Base-by-base conservation (phyloP, 2,888 invertebrate species). In the Dimorphilus gyrociliatus region DNA sequence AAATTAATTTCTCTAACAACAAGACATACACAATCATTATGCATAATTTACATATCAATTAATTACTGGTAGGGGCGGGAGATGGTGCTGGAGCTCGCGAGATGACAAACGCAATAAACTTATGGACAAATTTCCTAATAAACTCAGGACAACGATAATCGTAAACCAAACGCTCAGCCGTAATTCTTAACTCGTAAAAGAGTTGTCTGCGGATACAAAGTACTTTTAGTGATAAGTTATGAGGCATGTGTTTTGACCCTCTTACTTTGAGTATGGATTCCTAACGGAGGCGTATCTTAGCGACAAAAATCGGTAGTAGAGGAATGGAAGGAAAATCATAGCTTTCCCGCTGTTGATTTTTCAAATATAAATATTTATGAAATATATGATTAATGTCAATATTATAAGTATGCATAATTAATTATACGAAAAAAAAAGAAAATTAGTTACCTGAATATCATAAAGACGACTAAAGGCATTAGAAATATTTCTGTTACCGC, bases 221-320 rank as follows among this genome's bases (percentile, higher is more conserved):
- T 5, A 27, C 10, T 8, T 6, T 12, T 10, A 21, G 21, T 21
- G n/a, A n/a, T n/a, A n/a, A n/a, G n/a, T n/a, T n/a, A n/a, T n/a
- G n/a, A n/a, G 7, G 6, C n/a, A 10, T 21, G 14, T 12, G 8
- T n/a, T 13, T 12, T 27, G 14, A 25, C n/a, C n/a, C 7, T 37
- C 40, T 60, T 77, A 85, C 56, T 86, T 76, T 32, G 86, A 86
- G 68, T 84, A 85, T 0, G 92, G 90, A 70, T 97, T 97, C 48
- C 97, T 76, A 34, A 85, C 74, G 4, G 94, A 94, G 37, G 79
- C 69, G 67, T 94, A 88, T 38, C 97, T 76, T 59, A 85, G 73
- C 37, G 77, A 74, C 50, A 97, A 68, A 67, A 97, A 97, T 61
- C 92, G 82, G 66, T 90, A 94, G 70, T 94, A 97, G 51, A 90